Base-by-base conservation (phyloP, 2,113 vertebrate genomes). In the Struthidea cinerea region DNA sequence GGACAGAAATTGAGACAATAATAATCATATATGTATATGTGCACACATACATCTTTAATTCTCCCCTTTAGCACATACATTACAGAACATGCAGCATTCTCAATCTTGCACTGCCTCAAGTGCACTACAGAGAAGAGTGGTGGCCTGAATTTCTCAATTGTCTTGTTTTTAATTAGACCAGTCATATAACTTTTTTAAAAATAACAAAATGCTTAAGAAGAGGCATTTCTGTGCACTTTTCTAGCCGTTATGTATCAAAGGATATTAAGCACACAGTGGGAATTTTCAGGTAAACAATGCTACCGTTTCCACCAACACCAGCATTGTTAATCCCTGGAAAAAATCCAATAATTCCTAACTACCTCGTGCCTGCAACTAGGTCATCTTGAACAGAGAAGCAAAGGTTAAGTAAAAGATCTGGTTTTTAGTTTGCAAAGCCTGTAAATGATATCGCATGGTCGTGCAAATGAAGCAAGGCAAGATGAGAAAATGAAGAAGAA, bases 401-500 rank as follows among this genome's bases (percentile, higher is more conserved):
- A 84, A 71, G 97, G 96, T 92, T 97, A 96, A 95, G 93, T 39
- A 70, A 28, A 89, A 97, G 97, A 88, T 83, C 94, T 87, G 86
- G 6, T 94, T 97, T 96, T 97, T 37, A 97, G 96, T 97, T 96
- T 64, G 95, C 86, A 95, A 97, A 96, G 93, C 97, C 97, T 95
- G 95, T 93, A 97, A 98, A 97, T 97, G 97, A 97, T 97, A 98
- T 96, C 59, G 90, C 94, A 96, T 96, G 93, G 97, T 96, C 70
- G 94, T 97, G 97, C 94, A 98, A 98, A 98, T 97, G 98, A 98
- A 98, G 98, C 97, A 90, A 96, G 84, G 96, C 97, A 79, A 94
- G 95, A 97, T 26, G 94, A 96, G 97, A 97, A 97, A 98, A 98
- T 97, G 97, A 98, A 98, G 97, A 98, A 97, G 92, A 97, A 98